Evolutionary conservation across 1,140 invertebrate genomes (phyloP), one percentile per base, ranked within the genome.

Genomic region (Meloidogyne exigua): DNA sequence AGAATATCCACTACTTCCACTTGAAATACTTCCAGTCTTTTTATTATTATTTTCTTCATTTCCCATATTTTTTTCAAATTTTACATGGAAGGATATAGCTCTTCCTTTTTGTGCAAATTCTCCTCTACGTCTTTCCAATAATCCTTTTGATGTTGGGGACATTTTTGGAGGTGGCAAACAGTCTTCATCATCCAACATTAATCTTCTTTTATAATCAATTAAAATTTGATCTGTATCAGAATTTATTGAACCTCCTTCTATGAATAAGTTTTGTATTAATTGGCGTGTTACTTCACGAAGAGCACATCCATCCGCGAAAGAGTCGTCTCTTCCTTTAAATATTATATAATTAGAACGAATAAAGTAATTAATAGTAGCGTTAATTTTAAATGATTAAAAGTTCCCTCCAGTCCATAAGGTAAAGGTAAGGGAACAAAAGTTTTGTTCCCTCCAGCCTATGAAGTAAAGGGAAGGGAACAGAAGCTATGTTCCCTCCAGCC

Each of bases 231-330:
- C 80, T 28, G 75, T 69, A 2, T 72, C 66, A 3, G 44, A 73
- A 68, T 81, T 82, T n/a, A 81, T 84, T 13, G 71, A 79, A 23
- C 80, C 80, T 42, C 72, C 84, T n/a, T 81, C 76, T n/a, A 7
- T 5, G 39, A 49, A 68, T 49, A 81, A 62, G 13, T 82, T 81
- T 21, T 70, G 49, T 13, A 82, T 26, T 23, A 79, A 26, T 18
- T 44, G 49, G 3, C 78, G 82, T 25, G 84, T 67, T n/a, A 81
- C 28, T 32, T 83, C 77, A 57, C 72, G 68, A 3, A 81, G 72
- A 32, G 75, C 69, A 25, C 49, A 62, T 10, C 81, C 80, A 26
- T 81, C 80, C 25, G 25, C 67, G 21, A 76, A 42, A 39, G 82
- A 81, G 25, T 81, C 80, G 25, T 73, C 72, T 57, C n/a, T 57